phyloP scores from a whole-genome alignment of 2,888 invertebrate genomes.

The Steinernema hermaphroditum region DNA sequence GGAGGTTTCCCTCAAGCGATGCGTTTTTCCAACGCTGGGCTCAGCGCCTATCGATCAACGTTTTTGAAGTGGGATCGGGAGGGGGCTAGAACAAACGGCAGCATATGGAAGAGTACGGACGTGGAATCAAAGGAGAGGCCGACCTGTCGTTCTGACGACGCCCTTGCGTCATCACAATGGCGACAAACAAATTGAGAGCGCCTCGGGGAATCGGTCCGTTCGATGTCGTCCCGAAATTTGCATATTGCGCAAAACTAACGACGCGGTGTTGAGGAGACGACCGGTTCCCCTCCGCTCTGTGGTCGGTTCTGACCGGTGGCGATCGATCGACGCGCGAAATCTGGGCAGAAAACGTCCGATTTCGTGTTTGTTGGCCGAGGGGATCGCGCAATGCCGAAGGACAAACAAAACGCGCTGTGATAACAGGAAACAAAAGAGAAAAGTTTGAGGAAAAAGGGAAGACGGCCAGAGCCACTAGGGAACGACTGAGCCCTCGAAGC shows the following conservation, averaged over 20 bases:
- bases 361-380: background rate
- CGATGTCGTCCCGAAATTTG: background rate
- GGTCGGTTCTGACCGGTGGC: slow-evolving; percentile 1
- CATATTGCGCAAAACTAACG: slow-evolving; percentile 7
- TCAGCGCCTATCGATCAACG: no score
- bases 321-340: slow-evolving; percentile 25
- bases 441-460: no score
- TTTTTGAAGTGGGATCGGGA: no score
- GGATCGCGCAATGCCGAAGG: background rate
- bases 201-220: background rate
- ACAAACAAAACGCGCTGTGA: no score
- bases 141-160: background rate
- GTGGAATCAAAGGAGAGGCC: background rate
- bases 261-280: background rate
- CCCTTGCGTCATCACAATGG: slow-evolving; percentile 6
- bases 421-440: no score
- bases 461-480: no score
- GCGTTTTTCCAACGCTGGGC: background rate
- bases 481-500: no score
- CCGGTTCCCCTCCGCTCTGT: slow-evolving; percentile 13
- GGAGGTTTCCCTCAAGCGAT: background rate
- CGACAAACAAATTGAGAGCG: slow-evolving; percentile 1
- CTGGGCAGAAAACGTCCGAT: background rate
- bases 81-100: background rate
- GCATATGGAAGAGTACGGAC: background rate